Base-by-base conservation (phyloP, 2,888 invertebrate genomes). In the Cataglyphis altisquamis region DNA sequence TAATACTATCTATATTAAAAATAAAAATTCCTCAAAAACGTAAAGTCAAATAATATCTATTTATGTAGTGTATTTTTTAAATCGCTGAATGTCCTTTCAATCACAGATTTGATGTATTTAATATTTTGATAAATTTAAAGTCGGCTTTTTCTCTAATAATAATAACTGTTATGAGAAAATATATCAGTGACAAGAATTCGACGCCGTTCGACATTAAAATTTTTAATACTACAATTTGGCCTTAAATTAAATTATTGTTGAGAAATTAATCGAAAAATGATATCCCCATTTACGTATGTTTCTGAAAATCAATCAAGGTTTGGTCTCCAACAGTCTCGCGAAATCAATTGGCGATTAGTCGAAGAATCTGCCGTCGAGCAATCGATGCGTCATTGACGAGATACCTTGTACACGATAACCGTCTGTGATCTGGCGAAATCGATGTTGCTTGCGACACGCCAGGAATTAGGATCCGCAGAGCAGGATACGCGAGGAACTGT, bases 391-490 rank as follows among this genome's bases (percentile, higher is more conserved):
- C 25, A 25, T 5, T 21, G 25, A 5, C 52, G 66, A 25, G 29
- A 77, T 12, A n/a, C 29, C 52, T n/a, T 25, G n/a, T 18, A 18
- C 10, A 25, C 62, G 18, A 9, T 67, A 57, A 67, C 32, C 25
- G 45, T 21, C 60, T 57, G 48, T 8, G 41, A 60, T 82, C 82
- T 77, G 48, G 48, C 39, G 66, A 67, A 55, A 73, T 74, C 84
- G 74, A 84, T 84, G 82, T n/a, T 18, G 67, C 39, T 72, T 41
- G 74, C 73, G 82, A 73, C 39, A 63, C 82, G 83, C 74, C 67
- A 86, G 84, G 88, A 87, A 90, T 90, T 88, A 88, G 88, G 87
- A 87, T 87, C 80, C 80, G 82, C 60, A 86, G 84, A 77, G 84
- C 77, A 74, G 84, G 80, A 85, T 80, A 77, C 75, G 81, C 73